phyloP scores from a whole-genome alignment of 2,113 vertebrate genomes.

The Lophotis ruficrista region DNA sequence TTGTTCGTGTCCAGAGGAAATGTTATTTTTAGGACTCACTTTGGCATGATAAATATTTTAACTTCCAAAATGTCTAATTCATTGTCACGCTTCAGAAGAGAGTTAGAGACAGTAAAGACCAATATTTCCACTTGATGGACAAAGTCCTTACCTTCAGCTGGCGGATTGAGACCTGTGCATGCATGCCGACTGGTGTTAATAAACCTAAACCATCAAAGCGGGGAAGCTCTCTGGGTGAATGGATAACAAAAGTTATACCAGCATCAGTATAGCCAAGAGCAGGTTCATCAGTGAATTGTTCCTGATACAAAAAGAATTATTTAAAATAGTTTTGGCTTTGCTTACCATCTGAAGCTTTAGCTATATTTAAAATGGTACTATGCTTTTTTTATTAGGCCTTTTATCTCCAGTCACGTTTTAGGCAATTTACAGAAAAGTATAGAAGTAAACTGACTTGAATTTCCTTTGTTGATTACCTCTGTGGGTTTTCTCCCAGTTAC shows the following conservation, averaged over 20 bases:
- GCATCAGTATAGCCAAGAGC: slow-evolving; percentile 71
- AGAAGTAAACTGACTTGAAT: neutral
- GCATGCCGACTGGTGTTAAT: slow-evolving; percentile 70
- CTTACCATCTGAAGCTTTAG: neutral
- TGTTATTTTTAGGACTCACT: neutral
- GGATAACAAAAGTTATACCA: slow-evolving; percentile 77
- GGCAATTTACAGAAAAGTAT: neutral
- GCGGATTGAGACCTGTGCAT: slow-evolving; percentile 64
- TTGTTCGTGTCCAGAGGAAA: neutral
- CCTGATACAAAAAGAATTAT: slow-evolving; percentile 35
- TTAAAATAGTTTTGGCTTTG: neutral
- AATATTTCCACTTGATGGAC: neutral
- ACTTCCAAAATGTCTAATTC: neutral
- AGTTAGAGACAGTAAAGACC: neutral
- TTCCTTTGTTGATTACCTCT: neutral
- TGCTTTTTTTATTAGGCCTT: neutral
- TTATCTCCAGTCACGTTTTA: neutral
- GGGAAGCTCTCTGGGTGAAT: slow-evolving; percentile 71
- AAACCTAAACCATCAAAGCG: slow-evolving; percentile 77
- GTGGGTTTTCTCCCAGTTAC: neutral
- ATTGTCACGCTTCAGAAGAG: neutral
- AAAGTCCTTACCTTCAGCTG: slow-evolving; percentile 75
- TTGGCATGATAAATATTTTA: neutral
- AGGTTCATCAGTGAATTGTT: slow-evolving; percentile 75
- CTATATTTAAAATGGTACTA: neutral